A percentile compares a stretch with the other conserved stretches of the same genome.
Conservation (phyloP, 2,888 invertebrate species). For the Halictus quadricinctus region DNA sequence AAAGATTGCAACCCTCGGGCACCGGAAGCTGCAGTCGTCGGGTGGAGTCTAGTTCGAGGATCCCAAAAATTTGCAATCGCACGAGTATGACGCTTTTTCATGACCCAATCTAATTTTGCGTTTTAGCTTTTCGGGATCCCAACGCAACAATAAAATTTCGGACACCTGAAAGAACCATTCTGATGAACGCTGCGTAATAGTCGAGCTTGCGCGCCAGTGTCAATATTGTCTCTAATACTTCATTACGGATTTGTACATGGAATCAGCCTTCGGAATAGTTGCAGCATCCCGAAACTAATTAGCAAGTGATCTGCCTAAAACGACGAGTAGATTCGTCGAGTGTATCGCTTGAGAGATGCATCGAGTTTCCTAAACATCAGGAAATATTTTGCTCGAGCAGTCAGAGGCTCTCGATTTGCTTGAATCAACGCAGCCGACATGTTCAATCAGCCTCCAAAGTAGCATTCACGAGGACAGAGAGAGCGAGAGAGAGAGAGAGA, state of each 20-base stretch:
- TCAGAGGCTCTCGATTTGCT: neutral
- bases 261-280: neutral
- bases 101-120: too few species aligned
- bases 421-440: neutral
- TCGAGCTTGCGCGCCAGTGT: too few species aligned
- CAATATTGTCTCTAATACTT: too few species aligned
- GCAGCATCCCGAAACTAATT: neutral
- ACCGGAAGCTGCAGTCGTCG: neutral
- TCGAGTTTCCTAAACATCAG: neutral
- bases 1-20: neutral
- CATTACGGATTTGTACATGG: too few species aligned
- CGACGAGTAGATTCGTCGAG: neutral
- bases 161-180: too few species aligned
- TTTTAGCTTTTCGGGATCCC: too few species aligned
- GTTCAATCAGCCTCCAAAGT: neutral
- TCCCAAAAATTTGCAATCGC: neutral
- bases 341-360: neutral
- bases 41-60: neutral
- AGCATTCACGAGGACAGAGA: neutral
- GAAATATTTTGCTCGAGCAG: neutral
- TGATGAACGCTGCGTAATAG: too few species aligned
- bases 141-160: too few species aligned
- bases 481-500: too few species aligned
- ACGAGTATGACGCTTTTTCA: too few species aligned
- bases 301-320: neutral